Base-by-base conservation (phyloP, 2,797 vertebrate species). In the Microchirus variegatus region DNA sequence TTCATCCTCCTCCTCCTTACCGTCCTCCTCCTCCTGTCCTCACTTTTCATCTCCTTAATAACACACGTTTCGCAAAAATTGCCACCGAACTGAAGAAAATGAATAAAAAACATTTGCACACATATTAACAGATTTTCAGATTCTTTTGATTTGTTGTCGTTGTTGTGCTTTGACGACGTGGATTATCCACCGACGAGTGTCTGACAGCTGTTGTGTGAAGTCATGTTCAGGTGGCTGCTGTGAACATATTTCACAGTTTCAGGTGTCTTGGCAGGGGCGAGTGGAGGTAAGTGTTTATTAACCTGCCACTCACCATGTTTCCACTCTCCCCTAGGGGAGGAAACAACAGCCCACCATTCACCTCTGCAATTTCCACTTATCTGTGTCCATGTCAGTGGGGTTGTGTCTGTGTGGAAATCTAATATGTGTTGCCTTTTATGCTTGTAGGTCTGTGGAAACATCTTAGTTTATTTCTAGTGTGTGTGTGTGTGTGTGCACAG, bases 251-350 rank as follows among this genome's bases (percentile, higher is more conserved):
- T 70, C 18, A 63, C 40, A 0, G n/a, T 70, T 68, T 58, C 77
- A 69, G 65, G 11, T 61, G 67, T 76, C 56, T 53, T 16, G 43
- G 61, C 36, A n/a, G n/a, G 11, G 9, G 19, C 3, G 58, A 63
- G 63, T 14, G 49, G 12, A 53, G 42, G 46, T 38, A 63, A 49
- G 53, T 65, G 53, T 77, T 82, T 72, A 80, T 75, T 73, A 73
- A 77, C 68, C 70, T 74, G 75, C 65, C 72, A 64, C 69, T 82
- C 52, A 46, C 36, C 46, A 11, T 8, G 55, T 73, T 81, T 81
- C 66, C 54, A 73, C 51, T 77, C 59, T 12, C 9, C 53, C 36
- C 43, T 18, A 1, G 7, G 53, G 31, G 2, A 55, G 16, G 48
- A 72, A 75, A 61, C 50, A 31, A 59, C 35, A 67, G 57, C 66